Evolutionary conservation across 2,113 vertebrate genomes (phyloP).

Genomic region (Genyomyrus donnyi): DNA sequence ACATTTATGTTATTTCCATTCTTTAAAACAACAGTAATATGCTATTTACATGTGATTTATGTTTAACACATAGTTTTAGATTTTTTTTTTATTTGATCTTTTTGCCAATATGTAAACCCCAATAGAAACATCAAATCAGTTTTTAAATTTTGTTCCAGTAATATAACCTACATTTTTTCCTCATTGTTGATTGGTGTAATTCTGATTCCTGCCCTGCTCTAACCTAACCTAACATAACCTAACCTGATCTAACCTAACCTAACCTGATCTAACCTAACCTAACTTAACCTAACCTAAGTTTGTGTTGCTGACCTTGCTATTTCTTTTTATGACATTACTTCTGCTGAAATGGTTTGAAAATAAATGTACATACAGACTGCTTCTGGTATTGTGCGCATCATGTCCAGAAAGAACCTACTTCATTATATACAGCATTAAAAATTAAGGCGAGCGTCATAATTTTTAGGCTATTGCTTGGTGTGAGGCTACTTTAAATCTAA

Average conservation of each 20-base stretch:
- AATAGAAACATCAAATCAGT: slow-evolving; percentile 13
- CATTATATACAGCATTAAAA: neutral
- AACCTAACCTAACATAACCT: neutral
- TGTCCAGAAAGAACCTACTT: slow-evolving; percentile 23
- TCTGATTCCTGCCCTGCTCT: neutral
- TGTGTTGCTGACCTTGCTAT: neutral
- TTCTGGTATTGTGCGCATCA: slow-evolving; percentile 30
- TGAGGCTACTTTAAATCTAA: slow-evolving; percentile 6
- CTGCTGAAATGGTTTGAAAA: slow-evolving; percentile 19
- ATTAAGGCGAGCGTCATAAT: neutral
- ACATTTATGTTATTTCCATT: slow-evolving; percentile 31
- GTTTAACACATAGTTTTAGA: neutral
- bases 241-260: neutral
- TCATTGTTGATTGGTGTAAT: slow-evolving; percentile 30
- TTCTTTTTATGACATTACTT: slow-evolving; percentile 11
- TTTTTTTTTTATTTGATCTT: neutral
- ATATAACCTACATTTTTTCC: slow-evolving; percentile 23
- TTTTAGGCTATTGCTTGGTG: neutral
- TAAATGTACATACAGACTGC: slow-evolving; percentile 5
- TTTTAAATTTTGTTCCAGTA: slow-evolving; percentile 54
- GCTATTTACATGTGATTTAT: slow-evolving; percentile 54
- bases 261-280: no score
- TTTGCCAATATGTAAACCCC: slow-evolving; percentile 28
- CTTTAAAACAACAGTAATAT: slow-evolving; percentile 26
- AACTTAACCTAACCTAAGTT: neutral